Percentiles rank a stretch among this genome's conserved stretches.
Conservation (phyloP, 2,113 vertebrate species). For the Pampusana beccarii region DNA sequence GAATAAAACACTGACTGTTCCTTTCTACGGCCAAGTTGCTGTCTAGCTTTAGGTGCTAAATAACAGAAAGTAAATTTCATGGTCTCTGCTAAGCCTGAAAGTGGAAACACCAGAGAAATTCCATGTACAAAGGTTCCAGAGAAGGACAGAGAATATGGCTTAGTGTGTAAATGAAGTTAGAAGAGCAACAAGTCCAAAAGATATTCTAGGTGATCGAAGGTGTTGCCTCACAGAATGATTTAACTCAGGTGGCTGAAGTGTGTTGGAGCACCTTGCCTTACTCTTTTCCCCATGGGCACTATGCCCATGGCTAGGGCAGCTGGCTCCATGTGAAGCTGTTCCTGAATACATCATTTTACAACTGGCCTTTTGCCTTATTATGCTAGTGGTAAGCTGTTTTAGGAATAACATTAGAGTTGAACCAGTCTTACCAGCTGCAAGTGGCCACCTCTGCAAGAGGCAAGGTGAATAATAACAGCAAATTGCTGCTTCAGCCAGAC, state of each 20-base stretch:
- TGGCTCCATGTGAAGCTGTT: neutral
- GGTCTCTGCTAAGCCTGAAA: constrained; percentile 54
- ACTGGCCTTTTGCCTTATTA: neutral
- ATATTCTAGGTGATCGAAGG: neutral
- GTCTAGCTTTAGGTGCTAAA: constrained; percentile 74
- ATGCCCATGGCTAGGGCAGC: neutral
- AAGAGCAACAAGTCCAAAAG: neutral
- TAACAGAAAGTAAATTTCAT: constrained; percentile 63
- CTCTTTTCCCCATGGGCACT: neutral
- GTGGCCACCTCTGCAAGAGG: neutral
- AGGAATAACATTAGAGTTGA: neutral
- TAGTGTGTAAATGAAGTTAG: neutral
- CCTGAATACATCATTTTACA: neutral
- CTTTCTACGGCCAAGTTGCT: constrained; percentile 68
- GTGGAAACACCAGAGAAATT: constrained; percentile 53
- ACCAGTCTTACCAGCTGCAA: neutral
- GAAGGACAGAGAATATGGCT: constrained; percentile 1
- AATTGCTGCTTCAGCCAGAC: neutral
- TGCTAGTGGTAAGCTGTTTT: neutral
- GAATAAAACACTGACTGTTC: constrained; percentile 48
- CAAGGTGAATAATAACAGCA: neutral
- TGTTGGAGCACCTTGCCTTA: neutral
- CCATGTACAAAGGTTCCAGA: neutral
- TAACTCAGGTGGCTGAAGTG: neutral
- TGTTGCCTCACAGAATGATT: neutral